Conservation (phyloP, 2,888 invertebrate genomes). For the Tridacna gigas region DNA sequence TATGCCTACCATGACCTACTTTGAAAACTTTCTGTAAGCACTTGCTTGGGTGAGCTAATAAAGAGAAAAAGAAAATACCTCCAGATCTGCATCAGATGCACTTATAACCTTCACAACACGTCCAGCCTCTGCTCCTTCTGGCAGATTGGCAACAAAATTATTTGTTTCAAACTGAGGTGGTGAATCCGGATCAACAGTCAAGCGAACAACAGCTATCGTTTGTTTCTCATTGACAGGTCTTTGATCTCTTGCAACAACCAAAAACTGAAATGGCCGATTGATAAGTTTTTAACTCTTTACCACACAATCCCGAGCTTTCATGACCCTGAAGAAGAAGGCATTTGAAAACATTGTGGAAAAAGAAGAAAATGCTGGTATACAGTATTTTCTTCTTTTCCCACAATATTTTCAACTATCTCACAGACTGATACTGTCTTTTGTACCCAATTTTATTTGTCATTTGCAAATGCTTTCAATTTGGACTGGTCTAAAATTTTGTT, state of each 20-base stretch:
- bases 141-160: constrained; percentile 26
- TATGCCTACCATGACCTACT: constrained; percentile 3
- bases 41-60: too few species aligned
- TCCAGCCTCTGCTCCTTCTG: constrained; percentile 61
- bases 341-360: background rate
- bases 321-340: background rate
- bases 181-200: constrained; percentile 67
- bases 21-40: background rate
- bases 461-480: too few species aligned
- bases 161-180: constrained; percentile 58
- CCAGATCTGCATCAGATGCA: constrained; percentile 68
- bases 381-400: background rate
- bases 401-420: background rate
- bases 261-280: constrained; percentile 53
- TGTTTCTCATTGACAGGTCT: constrained; percentile 49
- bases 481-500: too few species aligned
- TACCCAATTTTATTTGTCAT: too few species aligned
- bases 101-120: constrained; percentile 56
- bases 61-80: constrained; percentile 49
- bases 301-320: too few species aligned
- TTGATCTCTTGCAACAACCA: constrained; percentile 61
- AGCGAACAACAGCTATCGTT: constrained; percentile 54
- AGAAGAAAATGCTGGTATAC: background rate
- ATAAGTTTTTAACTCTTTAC: background rate
- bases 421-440: too few species aligned